phyloP scores from a whole-genome alignment of 1,140 invertebrate species.

The Cydia strobilella region DNA sequence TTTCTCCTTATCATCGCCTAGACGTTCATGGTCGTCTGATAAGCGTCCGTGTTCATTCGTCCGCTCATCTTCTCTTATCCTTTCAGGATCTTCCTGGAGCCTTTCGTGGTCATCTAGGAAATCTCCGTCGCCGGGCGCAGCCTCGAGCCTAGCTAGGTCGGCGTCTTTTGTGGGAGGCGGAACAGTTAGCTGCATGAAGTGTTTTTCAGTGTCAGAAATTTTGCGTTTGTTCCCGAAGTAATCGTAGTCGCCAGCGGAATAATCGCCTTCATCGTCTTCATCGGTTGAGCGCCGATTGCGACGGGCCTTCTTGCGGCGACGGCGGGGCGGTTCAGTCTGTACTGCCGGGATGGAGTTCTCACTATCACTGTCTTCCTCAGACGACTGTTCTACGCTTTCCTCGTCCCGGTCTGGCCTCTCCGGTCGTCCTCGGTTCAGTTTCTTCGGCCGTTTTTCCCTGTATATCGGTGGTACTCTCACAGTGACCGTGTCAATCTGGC shows the following conservation, averaged over 20 bases:
- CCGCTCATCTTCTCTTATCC: constrained; percentile 36
- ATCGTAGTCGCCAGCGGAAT: constrained; percentile 62
- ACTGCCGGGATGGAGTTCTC: constrained; percentile 48
- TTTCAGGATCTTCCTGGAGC: constrained; percentile 43
- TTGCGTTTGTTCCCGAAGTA: constrained; percentile 64
- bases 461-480: constrained; percentile 77
- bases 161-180: constrained; percentile 56
- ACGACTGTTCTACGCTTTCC: constrained; percentile 41
- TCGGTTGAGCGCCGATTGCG: constrained; percentile 50
- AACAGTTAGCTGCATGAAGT: constrained; percentile 51
- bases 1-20: constrained; percentile 5
- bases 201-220: constrained; percentile 61
- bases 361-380: constrained; percentile 52
- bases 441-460: constrained; percentile 71
- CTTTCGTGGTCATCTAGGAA: constrained; percentile 65
- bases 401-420: constrained; percentile 55
- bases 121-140: constrained; percentile 45
- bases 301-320: constrained; percentile 59
- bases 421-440: constrained; percentile 58
- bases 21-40: constrained; percentile 29
- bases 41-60: constrained; percentile 36
- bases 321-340: constrained; percentile 53
- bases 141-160: constrained; percentile 55
- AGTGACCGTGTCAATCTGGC: constrained; percentile 76
- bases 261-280: constrained; percentile 39